These are phyloP conservation scores for Mechanitis mazaeus DNA, from an alignment of 2,888 invertebrate species.

Conservation along the genomic window DNA sequence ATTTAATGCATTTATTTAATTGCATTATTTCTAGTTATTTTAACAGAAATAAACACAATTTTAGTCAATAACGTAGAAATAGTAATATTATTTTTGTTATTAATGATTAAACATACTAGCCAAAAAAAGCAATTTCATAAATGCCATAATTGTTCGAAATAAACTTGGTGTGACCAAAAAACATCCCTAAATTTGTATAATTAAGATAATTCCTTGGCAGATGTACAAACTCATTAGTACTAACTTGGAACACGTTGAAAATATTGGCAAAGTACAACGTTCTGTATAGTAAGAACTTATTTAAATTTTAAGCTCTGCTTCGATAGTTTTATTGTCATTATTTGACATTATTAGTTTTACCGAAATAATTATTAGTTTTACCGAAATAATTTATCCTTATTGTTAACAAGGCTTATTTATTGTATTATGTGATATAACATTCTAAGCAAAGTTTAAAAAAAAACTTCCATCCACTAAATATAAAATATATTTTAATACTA, in stretches of 20 bases:
- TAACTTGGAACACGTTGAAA: constrained; percentile 20
- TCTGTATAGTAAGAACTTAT: constrained; percentile 4
- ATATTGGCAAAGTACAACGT: constrained; percentile 18
- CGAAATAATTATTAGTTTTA: no score
- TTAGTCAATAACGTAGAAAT: no score
- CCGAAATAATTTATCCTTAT: no score
- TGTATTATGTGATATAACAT: no score
- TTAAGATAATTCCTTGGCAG: constrained; percentile 27
- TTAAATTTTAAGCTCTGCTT: not conserved
- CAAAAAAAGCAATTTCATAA: constrained; percentile 5
- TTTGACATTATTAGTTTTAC: no score
- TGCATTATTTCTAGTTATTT: not conserved
- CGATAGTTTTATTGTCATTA: not conserved
- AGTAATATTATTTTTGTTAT: no score
- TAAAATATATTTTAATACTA: no score
- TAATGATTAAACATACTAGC: not conserved
- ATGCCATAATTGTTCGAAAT: constrained; percentile 10
- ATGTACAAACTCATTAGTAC: constrained; percentile 23
- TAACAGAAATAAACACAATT: no score
- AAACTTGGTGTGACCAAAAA: constrained; percentile 12
- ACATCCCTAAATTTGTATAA: constrained; percentile 21
- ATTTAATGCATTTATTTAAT: not conserved
- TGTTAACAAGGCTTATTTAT: no score
- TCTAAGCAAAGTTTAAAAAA: no score
- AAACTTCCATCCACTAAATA: no score